phyloP scores from a whole-genome alignment of 2,113 vertebrate genomes.

The Sarotherodon lohbergeri region DNA sequence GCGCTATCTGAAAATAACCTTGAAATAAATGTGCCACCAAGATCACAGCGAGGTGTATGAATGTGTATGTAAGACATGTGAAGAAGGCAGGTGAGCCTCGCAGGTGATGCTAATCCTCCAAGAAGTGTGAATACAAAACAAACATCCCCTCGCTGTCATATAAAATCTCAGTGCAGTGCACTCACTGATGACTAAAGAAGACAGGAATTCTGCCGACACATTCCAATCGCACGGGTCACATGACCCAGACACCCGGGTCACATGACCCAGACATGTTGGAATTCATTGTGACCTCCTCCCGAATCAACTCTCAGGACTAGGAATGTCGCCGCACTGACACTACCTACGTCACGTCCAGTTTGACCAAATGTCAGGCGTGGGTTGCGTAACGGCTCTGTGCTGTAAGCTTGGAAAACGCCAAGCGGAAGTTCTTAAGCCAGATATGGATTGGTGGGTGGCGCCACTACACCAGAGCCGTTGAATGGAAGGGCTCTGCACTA shows the following conservation, averaged over 20 bases:
- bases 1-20: not conserved
- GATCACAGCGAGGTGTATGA: not conserved
- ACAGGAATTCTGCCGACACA: not conserved
- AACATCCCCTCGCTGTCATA: not conserved
- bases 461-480: not conserved
- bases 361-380: not conserved
- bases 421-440: not conserved
- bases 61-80: not conserved
- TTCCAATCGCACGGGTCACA: not conserved
- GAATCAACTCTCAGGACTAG: not conserved
- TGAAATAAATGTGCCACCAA: not conserved
- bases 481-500: not conserved
- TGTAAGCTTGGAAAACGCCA: not conserved
- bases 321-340: not conserved
- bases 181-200: too few relatives aligned
- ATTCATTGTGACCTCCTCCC: not conserved
- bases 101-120: not conserved
- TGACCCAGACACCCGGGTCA: not conserved
- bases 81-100: not conserved
- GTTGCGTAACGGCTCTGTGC: not conserved
- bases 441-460: slow-evolving; percentile 22
- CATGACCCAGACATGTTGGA: too few relatives aligned
- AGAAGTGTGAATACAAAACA: not conserved
- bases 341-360: not conserved
- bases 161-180: not conserved